Evolutionary conservation across 2,888 invertebrate species (phyloP), one percentile per base, ranked within the genome.

Genomic region (Stenodema calcarata): DNA sequence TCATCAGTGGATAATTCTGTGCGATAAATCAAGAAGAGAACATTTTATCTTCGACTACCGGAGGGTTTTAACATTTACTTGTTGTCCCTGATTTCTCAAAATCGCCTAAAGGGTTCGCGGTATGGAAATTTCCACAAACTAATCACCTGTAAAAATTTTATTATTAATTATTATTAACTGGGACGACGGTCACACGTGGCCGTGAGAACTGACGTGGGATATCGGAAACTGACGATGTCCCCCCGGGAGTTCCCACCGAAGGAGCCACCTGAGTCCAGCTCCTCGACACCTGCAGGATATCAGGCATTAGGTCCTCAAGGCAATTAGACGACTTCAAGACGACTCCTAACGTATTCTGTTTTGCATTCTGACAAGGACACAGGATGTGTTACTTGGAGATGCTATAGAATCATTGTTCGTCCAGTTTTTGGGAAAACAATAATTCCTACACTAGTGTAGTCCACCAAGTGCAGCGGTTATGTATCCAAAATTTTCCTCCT

Each of bases 231-330:
- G 62, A 62, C 62, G 62, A 62, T 62, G 62, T 62, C 62, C 62
- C 18, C 62, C 9, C 23, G 62, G 73, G 41, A 12, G 35, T 41
- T 18, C 73, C 41, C 73, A 73, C 35, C 73, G 35, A 73, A 7
- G 35, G 35, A 62, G 62, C 62, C 62, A 62, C 62, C 62, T 62
- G 62, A 62, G 62, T 62, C 23, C 62, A 62, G 62, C 75, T 6
- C 42, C 35, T 42, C 27, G 30, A 50, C 80, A 80, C 80, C 80
- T 80, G 80, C 80, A 80, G 80, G 80, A 80, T 80, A 80, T 80
- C 80, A 80, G 62, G 54, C 54, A 80, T 80, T 80, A 80, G 80
- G 62, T 54, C 35, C 54, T 50, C 30, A 42, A 80, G 54, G 80
- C 54, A 80, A 80, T 80, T 80, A 80, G 54, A 80, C 35, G 80